Evolutionary conservation across 2,888 invertebrate species (phyloP).

Genomic region (Rotaria magnacalcarata): DNA sequence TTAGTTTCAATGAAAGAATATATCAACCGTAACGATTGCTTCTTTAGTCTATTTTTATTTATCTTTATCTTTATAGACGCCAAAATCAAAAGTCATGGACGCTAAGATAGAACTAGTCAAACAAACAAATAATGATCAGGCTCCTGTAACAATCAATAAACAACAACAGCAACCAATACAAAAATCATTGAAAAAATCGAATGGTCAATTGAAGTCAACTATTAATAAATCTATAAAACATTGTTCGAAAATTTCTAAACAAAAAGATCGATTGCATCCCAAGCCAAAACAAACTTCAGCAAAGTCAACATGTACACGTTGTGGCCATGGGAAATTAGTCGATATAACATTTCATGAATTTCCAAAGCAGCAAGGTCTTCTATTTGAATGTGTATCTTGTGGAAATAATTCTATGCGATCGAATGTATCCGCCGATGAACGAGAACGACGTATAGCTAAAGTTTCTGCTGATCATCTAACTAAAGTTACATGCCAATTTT

Average conservation of each 20-base stretch:
- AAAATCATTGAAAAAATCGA: too few relatives aligned
- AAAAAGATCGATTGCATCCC: background rate
- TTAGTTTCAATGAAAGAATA: background rate
- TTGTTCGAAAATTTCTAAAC: background rate
- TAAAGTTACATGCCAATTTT: background rate
- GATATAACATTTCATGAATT: conserved; percentile 10
- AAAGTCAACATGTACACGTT: background rate
- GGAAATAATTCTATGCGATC: background rate
- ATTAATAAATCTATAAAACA: background rate
- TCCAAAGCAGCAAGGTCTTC: background rate
- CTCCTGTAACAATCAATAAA: too few relatives aligned
- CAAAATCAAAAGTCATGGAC: background rate
- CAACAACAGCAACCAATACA: too few relatives aligned
- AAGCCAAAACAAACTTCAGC: too few relatives aligned
- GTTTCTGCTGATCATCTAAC: background rate
- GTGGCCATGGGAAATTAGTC: background rate
- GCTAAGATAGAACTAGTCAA: too few relatives aligned
- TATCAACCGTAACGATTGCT: too few relatives aligned
- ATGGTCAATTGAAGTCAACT: too few relatives aligned
- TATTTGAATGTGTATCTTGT: background rate
- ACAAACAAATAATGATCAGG: too few relatives aligned
- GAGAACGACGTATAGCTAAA: background rate
- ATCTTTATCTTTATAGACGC: background rate
- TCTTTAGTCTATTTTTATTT: too few relatives aligned
- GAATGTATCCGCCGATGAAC: background rate